phyloP scores from a whole-genome alignment of 1,140 invertebrate species.

The Heliconius congener region DNA sequence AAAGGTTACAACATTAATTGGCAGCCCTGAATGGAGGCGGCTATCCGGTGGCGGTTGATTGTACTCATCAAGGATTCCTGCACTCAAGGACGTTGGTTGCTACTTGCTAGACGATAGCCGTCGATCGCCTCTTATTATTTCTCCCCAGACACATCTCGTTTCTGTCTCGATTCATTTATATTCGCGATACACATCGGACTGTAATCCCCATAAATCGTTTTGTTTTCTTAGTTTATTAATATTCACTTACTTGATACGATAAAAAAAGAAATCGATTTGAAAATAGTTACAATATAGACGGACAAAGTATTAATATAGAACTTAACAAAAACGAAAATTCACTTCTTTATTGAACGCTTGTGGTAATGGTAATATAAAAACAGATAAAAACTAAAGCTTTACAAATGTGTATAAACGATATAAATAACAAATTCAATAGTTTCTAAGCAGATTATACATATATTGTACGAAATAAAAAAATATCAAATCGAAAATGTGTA shows the following conservation, averaged over 20 bases:
- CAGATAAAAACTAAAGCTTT: neutral
- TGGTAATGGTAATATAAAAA: neutral
- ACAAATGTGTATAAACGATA: neutral
- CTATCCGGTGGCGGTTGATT: slow-evolving; percentile 79
- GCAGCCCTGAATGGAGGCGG: slow-evolving; percentile 65
- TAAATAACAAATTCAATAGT: neutral
- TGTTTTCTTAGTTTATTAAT: slow-evolving; percentile 20
- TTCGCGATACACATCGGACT: slow-evolving; percentile 74
- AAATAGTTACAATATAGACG: neutral
- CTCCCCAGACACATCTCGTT: slow-evolving; percentile 74
- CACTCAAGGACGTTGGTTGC: slow-evolving; percentile 76
- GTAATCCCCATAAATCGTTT: slow-evolving; percentile 76
- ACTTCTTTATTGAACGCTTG: neutral
- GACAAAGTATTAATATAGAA: neutral
- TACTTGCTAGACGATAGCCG: slow-evolving; percentile 72
- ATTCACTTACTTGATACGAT: neutral
- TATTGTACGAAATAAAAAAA: slow-evolving; percentile 5
- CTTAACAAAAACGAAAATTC: neutral
- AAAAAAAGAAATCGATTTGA: neutral
- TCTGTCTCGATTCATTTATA: slow-evolving; percentile 75
- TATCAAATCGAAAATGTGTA: slow-evolving; percentile 19
- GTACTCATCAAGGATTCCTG: slow-evolving; percentile 80
- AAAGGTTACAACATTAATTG: slow-evolving; percentile 54
- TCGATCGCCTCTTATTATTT: slow-evolving; percentile 77
- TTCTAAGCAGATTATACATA: neutral